Evolutionary conservation across 37 sponge, comb jelly and placozoan genomes (phyloP), one percentile per base, ranked within the genome.

Genomic region (Cladorhizidae sp.): DNA sequence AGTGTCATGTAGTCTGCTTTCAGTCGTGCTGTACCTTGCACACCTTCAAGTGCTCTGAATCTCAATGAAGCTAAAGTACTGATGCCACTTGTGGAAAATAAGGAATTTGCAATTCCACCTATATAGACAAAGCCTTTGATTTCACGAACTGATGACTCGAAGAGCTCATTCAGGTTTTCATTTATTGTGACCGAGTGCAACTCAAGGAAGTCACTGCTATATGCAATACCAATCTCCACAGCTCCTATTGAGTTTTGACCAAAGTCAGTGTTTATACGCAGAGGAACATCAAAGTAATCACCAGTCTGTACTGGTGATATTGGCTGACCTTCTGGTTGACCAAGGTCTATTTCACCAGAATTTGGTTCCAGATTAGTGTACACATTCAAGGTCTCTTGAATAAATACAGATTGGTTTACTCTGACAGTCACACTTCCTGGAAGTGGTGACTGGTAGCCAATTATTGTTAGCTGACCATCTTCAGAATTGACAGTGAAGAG

Each of bases 211-310:
- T 28, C 21, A 23, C 51, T 33, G 42, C 78, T 78, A 59, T 80
- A 92, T 25, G 81, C 77, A 3, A 92, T 69, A 37, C 64, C 88
- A 25, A 92, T 57, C 57, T 92, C 92, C 26, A 83, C 6, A 33
- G 88, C 85, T 15, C 84, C 76, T 12, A 91, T 33, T 41, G 37
- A 33, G 1, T 62, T 18, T 3, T 23, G 31, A 3, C 76, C 73
- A 25, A 72, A 45, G 40, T 77, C 72, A 18, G 59, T 41, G 49
- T 84, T 80, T 20, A 92, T 41, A 17, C 75, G 18, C 11, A 92
- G 73, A 17, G 92, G 88, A 0, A 92, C 81, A 35, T 32, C 17
- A 50, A 87, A 70, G 8, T 7, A 21, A 0, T 84, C 76, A 8
- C 75, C 81, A 26, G 20, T 20, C 0, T 26, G 18, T 36, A 80